Percentiles rank a stretch among this genome's conserved stretches.
phyloP scores from a whole-genome alignment of 2,113 vertebrate species.

The Clarias batrachus region DNA sequence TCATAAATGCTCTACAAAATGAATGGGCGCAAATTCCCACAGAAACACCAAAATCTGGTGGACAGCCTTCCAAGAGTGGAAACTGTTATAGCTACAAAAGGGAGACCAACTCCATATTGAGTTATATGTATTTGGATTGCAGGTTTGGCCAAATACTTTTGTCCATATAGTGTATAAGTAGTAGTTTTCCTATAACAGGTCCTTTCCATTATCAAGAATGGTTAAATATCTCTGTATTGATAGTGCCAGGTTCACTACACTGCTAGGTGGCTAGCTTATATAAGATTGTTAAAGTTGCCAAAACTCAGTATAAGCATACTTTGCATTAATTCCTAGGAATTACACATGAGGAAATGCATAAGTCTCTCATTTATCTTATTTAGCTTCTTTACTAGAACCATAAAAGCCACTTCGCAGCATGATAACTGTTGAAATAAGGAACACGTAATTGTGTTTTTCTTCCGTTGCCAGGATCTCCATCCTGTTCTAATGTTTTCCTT shows the following conservation, averaged over 20 bases:
- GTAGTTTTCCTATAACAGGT: neutral
- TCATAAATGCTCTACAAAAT: no score
- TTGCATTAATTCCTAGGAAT: neutral
- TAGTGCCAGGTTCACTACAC: neutral
- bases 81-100: no score
- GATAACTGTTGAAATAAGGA: neutral
- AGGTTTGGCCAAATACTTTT: no score
- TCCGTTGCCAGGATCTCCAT: neutral
- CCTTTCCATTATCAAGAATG: neutral
- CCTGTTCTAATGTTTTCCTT: neutral
- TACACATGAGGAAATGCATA: neutral
- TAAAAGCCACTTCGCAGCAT: neutral
- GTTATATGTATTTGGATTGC: no score
- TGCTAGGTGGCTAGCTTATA: neutral
- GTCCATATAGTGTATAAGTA: no score
- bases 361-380: neutral
- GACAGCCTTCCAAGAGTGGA: no score
- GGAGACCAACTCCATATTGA: no score
- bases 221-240: neutral
- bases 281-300: neutral
- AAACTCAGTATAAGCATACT: neutral
- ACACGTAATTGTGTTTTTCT: neutral
- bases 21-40: no score
- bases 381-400: neutral
- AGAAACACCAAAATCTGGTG: no score